phyloP scores from a whole-genome alignment of 2,888 invertebrate species.

The Yponomeuta plumbellus region DNA sequence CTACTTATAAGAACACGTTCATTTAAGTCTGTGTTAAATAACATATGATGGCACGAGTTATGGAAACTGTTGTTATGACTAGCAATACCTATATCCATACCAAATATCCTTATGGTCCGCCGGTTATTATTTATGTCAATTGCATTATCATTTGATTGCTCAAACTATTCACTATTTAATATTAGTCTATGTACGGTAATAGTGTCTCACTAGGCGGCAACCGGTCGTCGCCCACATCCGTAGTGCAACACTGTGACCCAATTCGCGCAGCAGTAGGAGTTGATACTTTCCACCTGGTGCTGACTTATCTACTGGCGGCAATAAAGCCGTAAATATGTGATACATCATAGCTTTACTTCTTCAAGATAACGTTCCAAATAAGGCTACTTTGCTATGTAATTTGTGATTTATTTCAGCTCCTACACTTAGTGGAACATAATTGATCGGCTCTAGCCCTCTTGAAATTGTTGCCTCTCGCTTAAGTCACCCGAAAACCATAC shows the following conservation, averaged over 20 bases:
- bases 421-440: neutral
- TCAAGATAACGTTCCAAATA: neutral
- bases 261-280: slow-evolving; percentile 32
- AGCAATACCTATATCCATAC: neutral
- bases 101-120: neutral
- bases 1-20: no score
- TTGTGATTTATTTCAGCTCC: neutral
- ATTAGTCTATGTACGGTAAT: slow-evolving; percentile 16
- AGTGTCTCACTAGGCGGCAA: slow-evolving; percentile 25
- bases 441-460: no score
- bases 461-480: no score
- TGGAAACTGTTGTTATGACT: no score
- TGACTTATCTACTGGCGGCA: neutral
- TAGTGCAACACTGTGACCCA: slow-evolving; percentile 29
- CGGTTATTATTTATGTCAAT: neutral
- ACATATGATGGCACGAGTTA: no score
- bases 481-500: no score
- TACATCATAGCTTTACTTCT: neutral
- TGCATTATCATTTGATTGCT: neutral
- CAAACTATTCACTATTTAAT: slow-evolving; percentile 9
- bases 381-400: neutral
- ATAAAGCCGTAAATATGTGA: slow-evolving; percentile 6
- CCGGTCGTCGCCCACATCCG: slow-evolving; percentile 32
- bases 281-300: slow-evolving; percentile 24
- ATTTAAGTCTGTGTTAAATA: no score